phyloP scores from a whole-genome alignment of 2,113 vertebrate species.

The Muscicapa adusta region DNA sequence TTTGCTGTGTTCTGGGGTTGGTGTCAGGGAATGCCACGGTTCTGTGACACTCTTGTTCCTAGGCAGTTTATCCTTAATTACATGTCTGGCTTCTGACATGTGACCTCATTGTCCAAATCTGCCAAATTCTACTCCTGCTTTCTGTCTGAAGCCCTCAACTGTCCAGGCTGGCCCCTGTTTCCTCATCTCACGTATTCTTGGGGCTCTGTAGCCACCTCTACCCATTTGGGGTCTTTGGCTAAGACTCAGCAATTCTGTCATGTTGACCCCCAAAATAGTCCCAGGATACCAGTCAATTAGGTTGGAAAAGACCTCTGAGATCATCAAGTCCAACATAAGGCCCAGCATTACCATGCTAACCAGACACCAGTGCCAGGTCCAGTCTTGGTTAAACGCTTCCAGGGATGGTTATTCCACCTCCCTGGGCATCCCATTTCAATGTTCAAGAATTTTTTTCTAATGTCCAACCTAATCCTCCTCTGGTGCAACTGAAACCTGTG shows the following conservation, averaged over 20 bases:
- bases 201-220: background rate
- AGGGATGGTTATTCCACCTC: background rate
- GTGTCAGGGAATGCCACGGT: background rate
- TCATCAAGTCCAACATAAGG: background rate
- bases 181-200: accelerated
- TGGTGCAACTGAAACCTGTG: background rate
- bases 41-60: background rate
- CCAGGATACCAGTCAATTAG: background rate
- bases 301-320: background rate
- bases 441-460: background rate
- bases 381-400: background rate
- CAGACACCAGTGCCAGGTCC: background rate
- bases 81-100: background rate
- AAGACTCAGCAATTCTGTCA: background rate
- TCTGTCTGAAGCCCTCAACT: accelerated
- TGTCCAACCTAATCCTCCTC: background rate
- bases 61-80: background rate
- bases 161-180: background rate
- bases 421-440: background rate
- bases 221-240: background rate
- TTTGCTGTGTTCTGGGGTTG: background rate
- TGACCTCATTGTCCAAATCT: background rate
- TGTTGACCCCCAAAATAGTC: background rate
- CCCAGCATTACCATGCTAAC: no score
- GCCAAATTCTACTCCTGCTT: background rate